Evolutionary conservation across 2,797 vertebrate species (phyloP).

Genomic region (Aplochiton taeniatus): DNA sequence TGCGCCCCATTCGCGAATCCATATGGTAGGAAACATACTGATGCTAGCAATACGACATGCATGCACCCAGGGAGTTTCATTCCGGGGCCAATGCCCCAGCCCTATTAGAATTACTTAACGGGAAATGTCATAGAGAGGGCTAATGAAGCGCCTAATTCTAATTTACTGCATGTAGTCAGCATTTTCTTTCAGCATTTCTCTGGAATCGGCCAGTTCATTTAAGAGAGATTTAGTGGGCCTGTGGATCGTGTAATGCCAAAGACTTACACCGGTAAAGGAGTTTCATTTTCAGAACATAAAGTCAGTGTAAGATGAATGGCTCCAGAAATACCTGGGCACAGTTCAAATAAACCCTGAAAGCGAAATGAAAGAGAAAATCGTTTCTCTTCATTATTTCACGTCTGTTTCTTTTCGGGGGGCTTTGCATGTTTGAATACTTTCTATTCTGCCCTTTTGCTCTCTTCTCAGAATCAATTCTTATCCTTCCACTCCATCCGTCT

Average conservation of each 20-base stretch:
- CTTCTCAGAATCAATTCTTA: neutral
- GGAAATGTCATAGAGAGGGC: conserved; percentile 48
- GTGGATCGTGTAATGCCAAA: neutral
- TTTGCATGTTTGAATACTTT: neutral
- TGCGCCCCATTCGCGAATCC: neutral
- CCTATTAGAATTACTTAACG: conserved; percentile 37
- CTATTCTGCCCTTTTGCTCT: neutral
- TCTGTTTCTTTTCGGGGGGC: too few relatives aligned
- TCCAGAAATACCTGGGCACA: neutral
- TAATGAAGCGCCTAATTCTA: conserved; percentile 49
- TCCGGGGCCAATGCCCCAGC: neutral
- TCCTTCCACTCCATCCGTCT: conserved; percentile 7
- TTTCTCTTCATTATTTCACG: too few relatives aligned
- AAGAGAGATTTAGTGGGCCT: conserved; percentile 33
- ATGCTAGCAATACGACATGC: conserved; percentile 20
- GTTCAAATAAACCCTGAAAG: too few relatives aligned
- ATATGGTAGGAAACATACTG: neutral
- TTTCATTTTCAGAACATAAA: too few relatives aligned
- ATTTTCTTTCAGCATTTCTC: conserved; percentile 49
- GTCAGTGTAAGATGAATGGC: neutral
- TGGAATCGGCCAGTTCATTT: conserved; percentile 34
- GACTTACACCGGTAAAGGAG: neutral
- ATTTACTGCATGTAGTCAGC: conserved; percentile 49
- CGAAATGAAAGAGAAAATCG: too few relatives aligned
- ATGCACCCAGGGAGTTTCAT: neutral